These are phyloP conservation scores for Habroteleia sp. DNA, from an alignment of 2,888 invertebrate genomes.

Conservation along the genomic window DNA sequence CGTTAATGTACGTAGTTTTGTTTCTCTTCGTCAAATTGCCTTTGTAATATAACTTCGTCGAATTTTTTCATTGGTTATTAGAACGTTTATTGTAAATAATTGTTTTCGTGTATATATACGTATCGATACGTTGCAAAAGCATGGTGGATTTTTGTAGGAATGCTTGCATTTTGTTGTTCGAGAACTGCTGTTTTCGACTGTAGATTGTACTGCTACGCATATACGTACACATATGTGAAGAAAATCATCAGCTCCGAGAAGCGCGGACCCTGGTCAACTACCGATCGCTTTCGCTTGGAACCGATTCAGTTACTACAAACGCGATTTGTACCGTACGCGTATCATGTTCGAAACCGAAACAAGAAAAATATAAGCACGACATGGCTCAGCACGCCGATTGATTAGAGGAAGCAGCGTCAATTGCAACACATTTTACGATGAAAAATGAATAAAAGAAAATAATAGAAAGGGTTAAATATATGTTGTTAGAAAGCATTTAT, in stretches of 20 bases:
- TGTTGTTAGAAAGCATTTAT: conserved; percentile 61
- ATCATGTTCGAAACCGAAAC: conserved; percentile 47
- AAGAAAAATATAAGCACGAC: conserved; percentile 14
- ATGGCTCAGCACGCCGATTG: conserved; percentile 35
- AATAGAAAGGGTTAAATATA: conserved; percentile 43
- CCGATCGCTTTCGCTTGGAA: conserved; percentile 67
- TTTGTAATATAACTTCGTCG: conserved; percentile 42
- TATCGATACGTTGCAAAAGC: conserved; percentile 39
- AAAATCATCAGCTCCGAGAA: conserved; percentile 15
- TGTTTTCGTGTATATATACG: conserved; percentile 42
- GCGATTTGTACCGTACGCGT: conserved; percentile 50
- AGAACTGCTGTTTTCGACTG: conserved; percentile 35
- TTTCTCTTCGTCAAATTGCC: conserved; percentile 15
- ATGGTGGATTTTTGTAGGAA: conserved; percentile 24
- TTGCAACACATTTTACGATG: conserved; percentile 62
- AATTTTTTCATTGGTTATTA: conserved; percentile 17
- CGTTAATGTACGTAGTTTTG: conserved; percentile 1
- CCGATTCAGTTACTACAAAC: conserved; percentile 63
- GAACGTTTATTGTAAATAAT: conserved; percentile 53
- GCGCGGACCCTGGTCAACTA: conserved; percentile 44
- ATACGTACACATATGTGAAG: conserved; percentile 36
- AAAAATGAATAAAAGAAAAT: conserved; percentile 31
- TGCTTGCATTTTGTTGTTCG: conserved; percentile 28
- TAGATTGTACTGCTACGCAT: conserved; percentile 47
- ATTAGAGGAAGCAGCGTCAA: conserved; percentile 62